Evolutionary conservation across 1,140 invertebrate genomes (phyloP), one percentile per base, ranked within the genome.

Genomic region (Pectinophora gossypiella): DNA sequence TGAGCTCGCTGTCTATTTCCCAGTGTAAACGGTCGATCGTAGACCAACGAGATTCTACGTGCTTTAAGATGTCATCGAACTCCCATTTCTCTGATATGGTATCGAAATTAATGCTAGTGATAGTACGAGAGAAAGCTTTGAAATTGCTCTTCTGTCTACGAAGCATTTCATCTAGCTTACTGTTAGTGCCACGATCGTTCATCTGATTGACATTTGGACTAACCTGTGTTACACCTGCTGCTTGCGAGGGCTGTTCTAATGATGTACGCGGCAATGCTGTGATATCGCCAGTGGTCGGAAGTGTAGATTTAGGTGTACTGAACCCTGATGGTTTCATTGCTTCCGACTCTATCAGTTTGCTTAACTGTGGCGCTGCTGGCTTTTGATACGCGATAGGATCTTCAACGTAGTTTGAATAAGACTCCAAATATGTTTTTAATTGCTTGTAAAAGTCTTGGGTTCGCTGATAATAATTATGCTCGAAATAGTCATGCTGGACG

Each of bases 121-220:
- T 40, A 13, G 36, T 40, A 13, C 16, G 10, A 40, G 36, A 40
- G n/a, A 40, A 40, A 40, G 27, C 27, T 9, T 23, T 27, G 15
- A 49, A 19, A 22, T 49, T 27, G 9, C 18, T 35, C 19, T 49
- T 40, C 36, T 40, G 36, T 15, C 16, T 40, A 18, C 36, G 36
- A 3, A 40, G 36, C 36, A 40, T 40, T 40, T 40, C 36, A 15
- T 40, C 36, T 40, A 40, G 16, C 15, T 40, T 40, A 15, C 36
- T 40, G 16, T 12, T 7, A 7, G 13, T 15, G 7, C n/a, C 2
- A 15, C 10, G 2, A 15, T 40, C n/a, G 27, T 9, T 32, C n/a
- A n/a, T n/a, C n/a, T n/a, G n/a, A n/a, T n/a, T n/a, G n/a, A n/a
- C n/a, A n/a, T n/a, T n/a, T n/a, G 27, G 27, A 12, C 1, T 7